Evolutionary conservation across 2,888 invertebrate genomes (phyloP).

Genomic region (Tineola bisselliella): DNA sequence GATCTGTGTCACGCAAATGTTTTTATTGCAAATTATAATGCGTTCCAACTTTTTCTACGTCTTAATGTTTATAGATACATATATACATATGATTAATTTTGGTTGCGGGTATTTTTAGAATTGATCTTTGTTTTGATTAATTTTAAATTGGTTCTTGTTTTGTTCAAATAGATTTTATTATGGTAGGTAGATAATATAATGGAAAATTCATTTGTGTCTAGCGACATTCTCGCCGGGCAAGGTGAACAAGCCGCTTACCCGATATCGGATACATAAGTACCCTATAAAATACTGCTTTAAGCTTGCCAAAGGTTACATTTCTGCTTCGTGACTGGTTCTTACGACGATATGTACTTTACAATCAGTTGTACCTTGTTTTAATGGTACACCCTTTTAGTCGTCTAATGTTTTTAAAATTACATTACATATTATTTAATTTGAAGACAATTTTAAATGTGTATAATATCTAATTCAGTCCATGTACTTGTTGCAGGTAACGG

Average conservation of each 20-base stretch:
- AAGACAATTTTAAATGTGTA: not conserved
- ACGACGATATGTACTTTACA: constrained; percentile 1
- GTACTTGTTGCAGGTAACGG: constrained; percentile 71
- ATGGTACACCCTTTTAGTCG: constrained; percentile 1
- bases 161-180: not conserved
- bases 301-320: constrained; percentile 40
- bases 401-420: not conserved
- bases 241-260: constrained; percentile 41
- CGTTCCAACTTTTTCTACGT: not conserved
- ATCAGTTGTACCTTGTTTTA: not conserved
- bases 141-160: not conserved
- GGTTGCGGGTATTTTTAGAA: constrained; percentile 1
- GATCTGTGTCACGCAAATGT: not conserved
- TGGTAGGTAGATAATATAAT: constrained; percentile 16
- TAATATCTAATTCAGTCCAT: constrained; percentile 34
- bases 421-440: no score
- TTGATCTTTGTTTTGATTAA: not conserved
- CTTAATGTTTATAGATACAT: not conserved
- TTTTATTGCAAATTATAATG: not conserved
- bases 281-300: constrained; percentile 30
- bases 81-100: no score
- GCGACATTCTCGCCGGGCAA: constrained; percentile 39
- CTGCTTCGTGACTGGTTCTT: constrained; percentile 34
- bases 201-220: constrained; percentile 28
- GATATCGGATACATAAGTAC: constrained; percentile 18